Base-by-base conservation (phyloP, 1,140 invertebrate genomes). In the Melipona quadrifasciata region DNA sequence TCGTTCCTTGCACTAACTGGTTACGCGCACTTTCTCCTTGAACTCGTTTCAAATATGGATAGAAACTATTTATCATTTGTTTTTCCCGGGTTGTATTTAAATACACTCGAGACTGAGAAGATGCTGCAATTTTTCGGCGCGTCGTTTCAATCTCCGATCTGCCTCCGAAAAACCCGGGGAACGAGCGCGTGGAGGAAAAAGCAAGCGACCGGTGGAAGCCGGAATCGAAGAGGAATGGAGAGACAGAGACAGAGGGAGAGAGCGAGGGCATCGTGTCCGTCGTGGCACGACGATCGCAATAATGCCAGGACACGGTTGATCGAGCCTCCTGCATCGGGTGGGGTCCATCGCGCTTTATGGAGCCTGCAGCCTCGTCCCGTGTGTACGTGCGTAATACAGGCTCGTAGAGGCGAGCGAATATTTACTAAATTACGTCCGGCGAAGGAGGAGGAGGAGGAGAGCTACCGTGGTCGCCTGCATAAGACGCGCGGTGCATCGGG, bases 251-350 rank as follows among this genome's bases (percentile, higher is more conserved):
- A 58, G 21, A 67, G 27, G 21, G 55, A 57, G 55, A 57, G 58
- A 70, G 65, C 76, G 77, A 85, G 82, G 34, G 77, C 68, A 81
- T 90, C 78, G 89, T 88, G 86, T 81, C 53, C 70, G 80, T 84
- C 72, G 81, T 79, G 86, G 85, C 76, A 89, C 88, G 86, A 89
- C 88, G 88, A 89, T 89, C 81, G 76, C 82, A 90, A 89, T 90
- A 90, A 90, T 84, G 88, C 80, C 86, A 84, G 80, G 89, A 90
- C 81, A 90, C 89, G 89, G 86, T 89, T 86, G 86, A 90, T 90
- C 86, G 89, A 90, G 86, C 39, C 88, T 84, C 82, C 76, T 71
- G 80, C 80, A 72, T 84, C 83, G 88, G 83, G 88, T 86, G 83
- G 88, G 88, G 85, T 90, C 72, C 76, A 80, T 90, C 83, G 80